These are phyloP conservation scores for Kobus ellipsiprymnus DNA, from an alignment of 2,113 vertebrate species.

Conservation along the genomic window DNA sequence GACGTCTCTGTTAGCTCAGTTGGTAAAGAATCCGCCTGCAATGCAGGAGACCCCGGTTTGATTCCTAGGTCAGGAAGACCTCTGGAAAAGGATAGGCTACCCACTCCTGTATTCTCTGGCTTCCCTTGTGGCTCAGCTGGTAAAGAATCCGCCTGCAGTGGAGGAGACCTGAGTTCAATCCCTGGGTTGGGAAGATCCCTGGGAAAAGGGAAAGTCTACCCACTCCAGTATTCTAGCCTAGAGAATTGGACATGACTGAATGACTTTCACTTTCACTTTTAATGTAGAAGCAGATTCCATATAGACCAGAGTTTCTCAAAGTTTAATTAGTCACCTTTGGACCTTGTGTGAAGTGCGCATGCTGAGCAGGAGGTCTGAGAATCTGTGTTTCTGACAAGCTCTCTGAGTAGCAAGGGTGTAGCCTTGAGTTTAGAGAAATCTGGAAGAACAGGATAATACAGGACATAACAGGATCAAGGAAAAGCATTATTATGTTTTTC, in stretches of 20 bases:
- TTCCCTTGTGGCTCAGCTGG: not conserved
- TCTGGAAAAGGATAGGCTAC: not conserved
- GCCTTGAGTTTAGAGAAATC: not conserved
- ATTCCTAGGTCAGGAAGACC: not conserved
- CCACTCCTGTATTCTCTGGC: not conserved
- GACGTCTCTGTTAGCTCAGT: not conserved
- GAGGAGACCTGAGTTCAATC: not conserved
- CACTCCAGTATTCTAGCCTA: not conserved
- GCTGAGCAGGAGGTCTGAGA: not conserved
- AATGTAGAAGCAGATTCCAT: not conserved
- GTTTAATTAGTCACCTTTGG: not conserved
- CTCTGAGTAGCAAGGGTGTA: not conserved
- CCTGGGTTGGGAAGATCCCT: not conserved
- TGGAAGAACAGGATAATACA: not conserved
- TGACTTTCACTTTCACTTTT: not conserved
- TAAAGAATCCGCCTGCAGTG: not conserved
- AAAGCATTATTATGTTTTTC: conserved; percentile 7
- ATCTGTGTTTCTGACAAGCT: not conserved
- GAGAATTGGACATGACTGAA: not conserved
- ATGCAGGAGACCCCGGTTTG: not conserved
- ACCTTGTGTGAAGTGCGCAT: not conserved
- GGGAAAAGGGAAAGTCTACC: not conserved
- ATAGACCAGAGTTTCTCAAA: not conserved
- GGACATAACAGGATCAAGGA: not conserved
- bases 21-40: not conserved